Percentiles rank a stretch among this genome's conserved stretches.
Conservation (phyloP, 2,113 vertebrate species). For the Sceloporus tristichus region DNA sequence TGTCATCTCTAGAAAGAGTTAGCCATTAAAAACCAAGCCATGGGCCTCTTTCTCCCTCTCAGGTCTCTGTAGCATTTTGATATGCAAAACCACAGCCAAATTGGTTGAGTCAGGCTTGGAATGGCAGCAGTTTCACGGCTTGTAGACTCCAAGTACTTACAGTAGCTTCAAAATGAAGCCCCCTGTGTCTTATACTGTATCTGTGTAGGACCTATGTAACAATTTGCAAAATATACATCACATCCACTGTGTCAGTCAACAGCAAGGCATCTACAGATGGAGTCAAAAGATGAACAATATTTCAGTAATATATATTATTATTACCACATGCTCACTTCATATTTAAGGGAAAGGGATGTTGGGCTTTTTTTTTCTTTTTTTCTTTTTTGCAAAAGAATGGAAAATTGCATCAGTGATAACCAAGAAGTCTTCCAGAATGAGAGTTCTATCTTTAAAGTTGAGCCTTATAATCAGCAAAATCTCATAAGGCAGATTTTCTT, state of each 20-base stretch:
- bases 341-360: not conserved
- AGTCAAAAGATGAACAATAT: conserved; percentile 46
- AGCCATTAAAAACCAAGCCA: not conserved
- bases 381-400: not conserved
- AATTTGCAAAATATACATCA: conserved; percentile 50
- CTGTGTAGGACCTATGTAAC: conserved; percentile 65
- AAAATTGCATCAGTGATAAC: not conserved
- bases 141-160: conserved; percentile 23
- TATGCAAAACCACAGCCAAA: conserved; percentile 30
- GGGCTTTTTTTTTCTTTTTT: too few relatives aligned
- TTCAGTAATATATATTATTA: not conserved
- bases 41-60: not conserved
- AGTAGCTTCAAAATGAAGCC: conserved; percentile 45
- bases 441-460: not conserved
- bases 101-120: conserved; percentile 39
- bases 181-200: conserved; percentile 24
- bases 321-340: not conserved
- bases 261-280: conserved; percentile 50
- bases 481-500: not conserved
- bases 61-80: not conserved
- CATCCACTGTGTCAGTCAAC: conserved; percentile 48
- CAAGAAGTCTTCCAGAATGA: not conserved
- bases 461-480: not conserved
- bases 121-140: conserved; percentile 27
- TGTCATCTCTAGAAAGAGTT: not conserved